Base-by-base conservation (phyloP, 1,140 invertebrate species). In the Drosophila pseudoobscura region DNA sequence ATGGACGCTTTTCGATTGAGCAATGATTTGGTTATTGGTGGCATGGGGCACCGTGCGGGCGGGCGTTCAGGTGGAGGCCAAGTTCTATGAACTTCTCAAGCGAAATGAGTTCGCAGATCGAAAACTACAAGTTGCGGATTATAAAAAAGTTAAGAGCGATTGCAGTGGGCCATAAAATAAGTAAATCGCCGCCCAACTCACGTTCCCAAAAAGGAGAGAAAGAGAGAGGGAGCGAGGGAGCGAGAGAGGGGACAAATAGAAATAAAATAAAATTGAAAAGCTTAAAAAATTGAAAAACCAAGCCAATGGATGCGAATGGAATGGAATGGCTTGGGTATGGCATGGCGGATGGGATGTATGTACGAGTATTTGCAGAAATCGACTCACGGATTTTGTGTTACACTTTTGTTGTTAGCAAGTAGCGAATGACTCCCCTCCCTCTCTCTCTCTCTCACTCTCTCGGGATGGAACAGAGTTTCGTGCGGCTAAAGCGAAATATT, bases 361-460 rank as follows among this genome's bases (percentile, higher is more conserved):
- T 78, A 75, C 29, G 29, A 31, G 29, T 31, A 39, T 39, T 56
- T 75, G 73, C 73, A 49, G 66, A 64, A 82, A 78, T 83, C 83
- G 78, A 88, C 56, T 88, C 83, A 88, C 83, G 83, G 87, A 88
- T 88, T 88, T 88, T 88, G 83, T 88, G 83, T 88, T 88, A 88
- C 79, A 88, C 63, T 88, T 88, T 75, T 79, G 59, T 80, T 74
- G 79, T 76, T 73, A 65, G 69, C 57, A 73, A 70, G 66, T 70
- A 70, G 66, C 66, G 70, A 72, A 61, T 56, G 46, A 56, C 70
- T 53, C 39, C 57, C 41, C 41, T 26, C 55, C 46, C 61, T 46
- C 47, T 39, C 47, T 57, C 61, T 51, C 51, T 43, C 17, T 31
- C 45, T 35, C 54, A 51, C 50, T 41, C 44, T 63, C 51, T 55